These are phyloP conservation scores for Dolichallabes microphthalmus DNA, from an alignment of 2,113 vertebrate species.

Conservation along the genomic window DNA sequence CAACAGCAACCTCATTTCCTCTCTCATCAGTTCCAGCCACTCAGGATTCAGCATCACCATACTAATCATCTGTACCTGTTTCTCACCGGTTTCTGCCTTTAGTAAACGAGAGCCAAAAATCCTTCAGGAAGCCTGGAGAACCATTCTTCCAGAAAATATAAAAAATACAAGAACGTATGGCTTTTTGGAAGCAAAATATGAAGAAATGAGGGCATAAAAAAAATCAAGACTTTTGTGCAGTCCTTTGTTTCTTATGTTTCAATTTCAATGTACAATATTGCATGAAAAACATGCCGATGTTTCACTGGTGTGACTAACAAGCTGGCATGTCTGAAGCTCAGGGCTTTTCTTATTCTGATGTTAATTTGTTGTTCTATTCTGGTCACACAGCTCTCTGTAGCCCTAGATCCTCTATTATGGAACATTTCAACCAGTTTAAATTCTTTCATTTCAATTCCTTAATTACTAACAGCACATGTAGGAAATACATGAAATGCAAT, in stretches of 20 bases:
- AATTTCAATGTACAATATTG: neutral
- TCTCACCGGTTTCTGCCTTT: no score
- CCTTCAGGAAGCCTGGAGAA: no score
- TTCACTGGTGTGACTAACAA: neutral
- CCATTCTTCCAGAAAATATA: no score
- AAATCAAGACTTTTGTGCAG: no score
- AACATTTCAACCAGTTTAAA: neutral
- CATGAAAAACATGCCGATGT: neutral
- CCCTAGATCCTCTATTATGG: neutral
- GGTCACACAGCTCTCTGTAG: neutral
- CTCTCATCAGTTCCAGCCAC: no score
- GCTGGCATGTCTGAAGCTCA: neutral
- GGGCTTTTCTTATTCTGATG: neutral
- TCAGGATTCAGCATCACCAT: no score
- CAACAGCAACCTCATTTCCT: no score
- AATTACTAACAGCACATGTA: neutral
- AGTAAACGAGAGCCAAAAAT: no score
- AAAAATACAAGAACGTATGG: no score
- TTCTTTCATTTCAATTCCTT: neutral
- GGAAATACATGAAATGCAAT: neutral
- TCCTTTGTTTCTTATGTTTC: neutral
- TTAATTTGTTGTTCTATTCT: neutral
- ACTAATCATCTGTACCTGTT: no score
- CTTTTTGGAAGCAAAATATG: no score
- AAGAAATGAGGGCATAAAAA: no score